These are phyloP conservation scores for Uromys caudimaculatus DNA, from an alignment of 2,797 vertebrate genomes.

Conservation along the genomic window DNA sequence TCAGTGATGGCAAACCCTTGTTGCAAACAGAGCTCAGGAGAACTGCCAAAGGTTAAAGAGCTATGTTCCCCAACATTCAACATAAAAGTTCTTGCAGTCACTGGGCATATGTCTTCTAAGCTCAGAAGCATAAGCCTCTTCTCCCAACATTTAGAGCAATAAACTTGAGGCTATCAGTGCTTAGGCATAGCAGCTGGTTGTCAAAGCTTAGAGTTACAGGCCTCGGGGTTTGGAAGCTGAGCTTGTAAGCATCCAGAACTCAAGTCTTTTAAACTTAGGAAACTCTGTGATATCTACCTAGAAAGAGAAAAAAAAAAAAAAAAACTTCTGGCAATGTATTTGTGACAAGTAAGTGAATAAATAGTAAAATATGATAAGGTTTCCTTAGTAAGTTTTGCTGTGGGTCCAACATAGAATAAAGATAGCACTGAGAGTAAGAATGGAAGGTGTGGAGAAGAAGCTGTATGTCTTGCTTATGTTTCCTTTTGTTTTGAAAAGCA, in stretches of 20 bases:
- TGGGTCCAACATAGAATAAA: not conserved
- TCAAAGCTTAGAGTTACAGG: not conserved
- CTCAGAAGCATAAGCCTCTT: not conserved
- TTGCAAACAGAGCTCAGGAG: not conserved
- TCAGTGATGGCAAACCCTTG: not conserved
- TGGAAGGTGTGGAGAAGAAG: not conserved
- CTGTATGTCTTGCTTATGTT: not conserved
- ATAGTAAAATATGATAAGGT: not conserved
- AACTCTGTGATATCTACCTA: not conserved
- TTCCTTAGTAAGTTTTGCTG: not conserved
- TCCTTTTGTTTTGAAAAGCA: not conserved
- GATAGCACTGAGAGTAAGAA: rapidly evolving
- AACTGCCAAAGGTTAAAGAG: not conserved
- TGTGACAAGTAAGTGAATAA: not conserved
- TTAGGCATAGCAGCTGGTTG: not conserved
- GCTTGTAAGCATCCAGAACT: not conserved
- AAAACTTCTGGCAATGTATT: not conserved
- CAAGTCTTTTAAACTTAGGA: not conserved
- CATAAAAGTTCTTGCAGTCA: not conserved
- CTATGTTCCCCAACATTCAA: not conserved
- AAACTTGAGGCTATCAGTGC: not conserved
- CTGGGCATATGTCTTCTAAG: not conserved
- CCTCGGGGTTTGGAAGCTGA: not conserved
- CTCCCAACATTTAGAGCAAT: not conserved
- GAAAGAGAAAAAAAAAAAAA: not conserved